Evolutionary conservation across 1,140 invertebrate genomes (phyloP).

Genomic region (Diuraphis noxia): DNA sequence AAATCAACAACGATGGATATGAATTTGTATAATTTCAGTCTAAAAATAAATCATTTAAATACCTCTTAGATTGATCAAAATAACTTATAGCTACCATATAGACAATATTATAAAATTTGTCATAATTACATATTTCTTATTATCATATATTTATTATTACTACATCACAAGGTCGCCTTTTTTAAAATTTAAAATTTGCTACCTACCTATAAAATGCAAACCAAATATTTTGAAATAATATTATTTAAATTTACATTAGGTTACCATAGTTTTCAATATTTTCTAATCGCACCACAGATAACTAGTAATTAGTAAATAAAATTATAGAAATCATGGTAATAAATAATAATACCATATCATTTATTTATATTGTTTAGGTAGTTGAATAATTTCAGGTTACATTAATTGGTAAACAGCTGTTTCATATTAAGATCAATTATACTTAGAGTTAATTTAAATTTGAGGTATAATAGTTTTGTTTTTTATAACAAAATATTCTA

Average conservation of each 20-base stretch:
- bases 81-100: slow-evolving; percentile 34
- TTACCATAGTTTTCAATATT: background rate
- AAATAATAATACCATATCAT: background rate
- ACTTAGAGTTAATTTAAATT: background rate
- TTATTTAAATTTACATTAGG: background rate
- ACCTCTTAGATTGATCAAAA: slow-evolving; percentile 29
- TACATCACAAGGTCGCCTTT: slow-evolving; percentile 36
- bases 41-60: slow-evolving; percentile 45
- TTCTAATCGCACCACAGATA: background rate
- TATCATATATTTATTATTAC: slow-evolving; percentile 16
- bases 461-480: background rate
- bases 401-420: background rate
- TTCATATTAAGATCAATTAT: background rate
- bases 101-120: slow-evolving; percentile 19
- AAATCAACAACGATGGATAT: slow-evolving; percentile 48
- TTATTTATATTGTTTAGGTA: background rate
- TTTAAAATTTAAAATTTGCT: slow-evolving; percentile 22
- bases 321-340: background rate
- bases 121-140: slow-evolving; percentile 25
- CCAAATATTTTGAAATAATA: background rate
- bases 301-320: background rate
- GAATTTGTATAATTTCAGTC: slow-evolving; percentile 50
- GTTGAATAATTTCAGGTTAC: background rate
- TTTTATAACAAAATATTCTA: background rate
- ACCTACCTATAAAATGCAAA: background rate